Evolutionary conservation across 1,140 invertebrate species (phyloP).

Genomic region (Ruditapes philippinarum): DNA sequence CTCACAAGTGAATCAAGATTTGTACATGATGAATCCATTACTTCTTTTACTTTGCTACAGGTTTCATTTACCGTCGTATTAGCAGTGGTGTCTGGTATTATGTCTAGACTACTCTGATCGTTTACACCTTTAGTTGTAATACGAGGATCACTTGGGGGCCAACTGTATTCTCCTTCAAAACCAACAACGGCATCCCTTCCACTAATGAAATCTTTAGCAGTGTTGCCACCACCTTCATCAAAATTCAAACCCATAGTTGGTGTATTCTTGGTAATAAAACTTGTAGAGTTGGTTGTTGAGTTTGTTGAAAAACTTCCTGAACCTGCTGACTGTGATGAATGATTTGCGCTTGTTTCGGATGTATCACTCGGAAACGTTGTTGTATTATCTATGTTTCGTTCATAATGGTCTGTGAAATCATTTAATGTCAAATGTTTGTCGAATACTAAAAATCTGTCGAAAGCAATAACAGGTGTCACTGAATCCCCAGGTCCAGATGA

Average conservation of each 20-base stretch:
- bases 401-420: constrained; percentile 47
- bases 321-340: no score
- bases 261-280: not conserved
- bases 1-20: not conserved
- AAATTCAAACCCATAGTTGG: constrained; percentile 58
- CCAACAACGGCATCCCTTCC: constrained; percentile 38
- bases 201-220: constrained; percentile 42
- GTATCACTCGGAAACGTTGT: not conserved
- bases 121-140: constrained; percentile 27
- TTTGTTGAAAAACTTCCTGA: not conserved
- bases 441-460: constrained; percentile 48
- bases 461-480: constrained; percentile 28
- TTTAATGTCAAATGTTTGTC: constrained; percentile 7
- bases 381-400: constrained; percentile 53
- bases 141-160: constrained; percentile 48
- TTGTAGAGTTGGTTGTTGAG: not conserved
- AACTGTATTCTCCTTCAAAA: constrained; percentile 33
- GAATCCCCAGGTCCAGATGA: constrained; percentile 4
- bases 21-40: not conserved
- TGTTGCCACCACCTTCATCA: constrained; percentile 55
- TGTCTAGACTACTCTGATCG: constrained; percentile 31
- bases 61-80: not conserved
- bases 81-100: not conserved
- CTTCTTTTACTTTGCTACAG: constrained; percentile 14
- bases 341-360: not conserved